Conservation (phyloP, 2,888 invertebrate genomes). For the Hipparchia semele region DNA sequence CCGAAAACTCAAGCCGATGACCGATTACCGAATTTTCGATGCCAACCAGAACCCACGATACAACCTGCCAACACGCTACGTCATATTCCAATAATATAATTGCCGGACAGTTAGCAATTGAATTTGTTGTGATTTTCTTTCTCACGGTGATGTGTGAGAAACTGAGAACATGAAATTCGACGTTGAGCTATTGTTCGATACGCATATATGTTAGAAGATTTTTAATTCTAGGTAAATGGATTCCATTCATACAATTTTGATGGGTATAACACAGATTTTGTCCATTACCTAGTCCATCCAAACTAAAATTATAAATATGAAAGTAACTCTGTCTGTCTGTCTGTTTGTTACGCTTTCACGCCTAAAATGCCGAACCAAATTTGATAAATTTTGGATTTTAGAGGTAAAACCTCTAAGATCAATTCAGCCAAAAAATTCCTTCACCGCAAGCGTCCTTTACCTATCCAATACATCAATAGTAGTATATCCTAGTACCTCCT, state of each 20-base stretch:
- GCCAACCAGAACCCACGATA: conserved; percentile 70
- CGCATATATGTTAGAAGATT: conserved; percentile 55
- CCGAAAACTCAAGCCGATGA: conserved; percentile 65
- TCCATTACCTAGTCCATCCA: background rate
- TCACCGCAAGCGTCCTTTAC: background rate
- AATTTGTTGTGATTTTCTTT: conserved; percentile 67
- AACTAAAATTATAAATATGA: too few relatives aligned
- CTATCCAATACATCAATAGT: background rate
- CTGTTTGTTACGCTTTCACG: too few relatives aligned
- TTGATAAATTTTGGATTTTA: too few relatives aligned
- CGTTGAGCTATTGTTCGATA: conserved; percentile 64
- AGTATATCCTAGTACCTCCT: too few relatives aligned
- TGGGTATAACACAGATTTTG: background rate
- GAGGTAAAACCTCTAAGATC: background rate
- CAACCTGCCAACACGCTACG: conserved; percentile 71
- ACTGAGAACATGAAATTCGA: conserved; percentile 70
- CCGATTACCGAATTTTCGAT: conserved; percentile 73
- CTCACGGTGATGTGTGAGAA: conserved; percentile 78
- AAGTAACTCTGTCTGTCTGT: too few relatives aligned
- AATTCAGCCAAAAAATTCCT: background rate
- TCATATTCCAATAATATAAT: conserved; percentile 76
- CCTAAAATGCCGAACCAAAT: too few relatives aligned
- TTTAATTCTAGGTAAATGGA: conserved; percentile 32
- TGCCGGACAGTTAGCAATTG: conserved; percentile 72
- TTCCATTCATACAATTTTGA: conserved; percentile 34